Percentiles rank a stretch among this genome's conserved stretches.
Conservation (phyloP, 2,888 invertebrate genomes). For the Hirtodrosophila histrioides region DNA sequence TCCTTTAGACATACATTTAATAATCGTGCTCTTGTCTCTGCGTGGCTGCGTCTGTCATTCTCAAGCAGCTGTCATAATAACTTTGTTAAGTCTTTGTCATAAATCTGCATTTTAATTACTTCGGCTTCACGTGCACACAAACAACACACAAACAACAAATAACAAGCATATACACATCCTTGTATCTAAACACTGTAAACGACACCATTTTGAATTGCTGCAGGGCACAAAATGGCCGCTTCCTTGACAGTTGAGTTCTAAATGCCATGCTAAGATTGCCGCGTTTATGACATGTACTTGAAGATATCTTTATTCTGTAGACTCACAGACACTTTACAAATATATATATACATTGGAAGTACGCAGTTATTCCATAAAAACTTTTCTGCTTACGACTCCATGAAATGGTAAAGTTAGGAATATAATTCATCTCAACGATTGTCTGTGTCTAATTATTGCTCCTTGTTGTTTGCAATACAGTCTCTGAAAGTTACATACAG, state of each 20-base stretch:
- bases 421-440: too few relatives aligned
- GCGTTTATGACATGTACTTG: too few relatives aligned
- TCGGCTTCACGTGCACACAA: constrained; percentile 19
- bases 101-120: constrained; percentile 74
- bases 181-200: constrained; percentile 15
- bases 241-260: constrained; percentile 1
- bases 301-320: too few relatives aligned
- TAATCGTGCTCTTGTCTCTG: constrained; percentile 15
- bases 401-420: too few relatives aligned
- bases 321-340: too few relatives aligned
- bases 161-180: background rate
- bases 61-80: constrained; percentile 61
- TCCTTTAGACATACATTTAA: constrained; percentile 18
- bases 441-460: too few relatives aligned
- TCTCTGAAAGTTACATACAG: too few relatives aligned
- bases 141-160: constrained; percentile 2
- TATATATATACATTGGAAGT: too few relatives aligned
- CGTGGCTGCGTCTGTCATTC: constrained; percentile 41
- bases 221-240: constrained; percentile 36
- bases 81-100: constrained; percentile 69
- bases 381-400: too few relatives aligned
- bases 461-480: too few relatives aligned
- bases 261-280: too few relatives aligned
- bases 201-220: constrained; percentile 47
- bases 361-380: too few relatives aligned